A percentile compares a stretch with the other conserved stretches of the same genome.
phyloP scores from a whole-genome alignment of 2,797 vertebrate genomes.

The Chromis chromis region DNA sequence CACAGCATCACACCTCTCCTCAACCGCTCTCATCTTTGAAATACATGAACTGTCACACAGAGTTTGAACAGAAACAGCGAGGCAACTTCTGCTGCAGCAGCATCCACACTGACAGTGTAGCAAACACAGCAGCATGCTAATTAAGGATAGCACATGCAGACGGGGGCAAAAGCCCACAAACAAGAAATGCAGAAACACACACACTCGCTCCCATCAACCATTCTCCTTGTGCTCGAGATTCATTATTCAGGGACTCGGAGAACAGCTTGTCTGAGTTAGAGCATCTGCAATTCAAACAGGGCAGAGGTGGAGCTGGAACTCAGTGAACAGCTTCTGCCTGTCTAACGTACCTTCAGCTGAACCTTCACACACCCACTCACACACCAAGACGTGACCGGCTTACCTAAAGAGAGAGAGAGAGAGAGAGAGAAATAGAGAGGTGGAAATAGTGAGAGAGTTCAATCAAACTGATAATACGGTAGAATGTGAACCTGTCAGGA shows the following conservation, averaged over 20 bases:
- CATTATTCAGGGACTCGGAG: slow-evolving; percentile 75
- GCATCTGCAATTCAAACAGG: slow-evolving; percentile 79
- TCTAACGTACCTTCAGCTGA: slow-evolving; percentile 24
- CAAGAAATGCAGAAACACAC: slow-evolving; percentile 21
- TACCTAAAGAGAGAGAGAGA: slow-evolving; percentile 27
- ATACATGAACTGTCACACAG: slow-evolving; percentile 17
- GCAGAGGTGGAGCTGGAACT: slow-evolving; percentile 60
- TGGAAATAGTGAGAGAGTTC: background rate
- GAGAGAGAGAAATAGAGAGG: slow-evolving; percentile 3
- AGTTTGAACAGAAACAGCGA: slow-evolving; percentile 24
- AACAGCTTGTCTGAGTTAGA: slow-evolving; percentile 71
- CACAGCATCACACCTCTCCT: background rate
- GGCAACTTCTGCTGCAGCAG: background rate
- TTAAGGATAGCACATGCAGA: slow-evolving; percentile 18
- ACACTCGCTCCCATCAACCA: slow-evolving; percentile 38
- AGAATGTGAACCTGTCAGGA: background rate
- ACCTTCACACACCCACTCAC: slow-evolving; percentile 5
- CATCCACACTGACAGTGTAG: slow-evolving; percentile 10
- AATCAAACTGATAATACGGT: background rate
- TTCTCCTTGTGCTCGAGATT: slow-evolving; percentile 63
- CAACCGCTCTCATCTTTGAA: slow-evolving; percentile 1
- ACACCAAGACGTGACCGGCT: slow-evolving; percentile 28
- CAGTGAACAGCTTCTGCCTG: slow-evolving; percentile 29
- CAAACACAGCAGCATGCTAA: slow-evolving; percentile 45
- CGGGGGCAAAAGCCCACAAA: slow-evolving; percentile 14